Evolutionary conservation across 30 jellyfish, hydroid and myxozoan genomes (phyloP).

Genomic region (Catostylus mosaicus): DNA sequence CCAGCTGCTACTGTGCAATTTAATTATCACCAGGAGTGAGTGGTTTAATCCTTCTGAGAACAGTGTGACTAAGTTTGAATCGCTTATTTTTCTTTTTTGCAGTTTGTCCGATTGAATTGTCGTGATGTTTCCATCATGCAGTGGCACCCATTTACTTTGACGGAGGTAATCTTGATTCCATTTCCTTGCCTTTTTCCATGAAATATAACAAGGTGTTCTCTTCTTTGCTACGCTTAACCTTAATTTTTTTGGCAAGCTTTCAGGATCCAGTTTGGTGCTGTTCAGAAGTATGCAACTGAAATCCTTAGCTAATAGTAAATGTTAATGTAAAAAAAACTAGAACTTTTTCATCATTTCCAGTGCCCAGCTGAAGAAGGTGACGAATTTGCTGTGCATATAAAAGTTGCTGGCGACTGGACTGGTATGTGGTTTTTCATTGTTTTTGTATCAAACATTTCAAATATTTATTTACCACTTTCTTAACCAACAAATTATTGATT

Average conservation of each 20-base stretch:
- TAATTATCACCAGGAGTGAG: too few relatives aligned
- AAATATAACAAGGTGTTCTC: too few relatives aligned
- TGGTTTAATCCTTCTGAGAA: too few relatives aligned
- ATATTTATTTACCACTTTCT: too few relatives aligned
- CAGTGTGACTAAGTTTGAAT: background rate
- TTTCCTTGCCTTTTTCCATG: background rate
- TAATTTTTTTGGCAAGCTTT: too few relatives aligned
- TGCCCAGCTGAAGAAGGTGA: constrained; percentile 67
- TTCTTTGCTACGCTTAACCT: too few relatives aligned
- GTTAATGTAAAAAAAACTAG: background rate
- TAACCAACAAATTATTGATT: too few relatives aligned
- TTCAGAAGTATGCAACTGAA: background rate
- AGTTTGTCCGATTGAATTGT: constrained; percentile 82
- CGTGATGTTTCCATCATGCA: constrained; percentile 70
- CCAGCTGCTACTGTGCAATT: too few relatives aligned
- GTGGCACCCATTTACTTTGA: constrained; percentile 94
- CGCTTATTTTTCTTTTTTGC: constrained; percentile 1
- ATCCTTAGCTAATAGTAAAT: background rate
- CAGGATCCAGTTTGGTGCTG: background rate
- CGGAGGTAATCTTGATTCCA: constrained; percentile 59
- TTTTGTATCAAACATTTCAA: too few relatives aligned
- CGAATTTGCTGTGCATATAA: constrained; percentile 79
- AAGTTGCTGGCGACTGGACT: constrained; percentile 86
- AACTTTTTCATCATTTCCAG: constrained; percentile 51
- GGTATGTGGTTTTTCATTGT: constrained; percentile 12